Evolutionary conservation across 2,797 vertebrate genomes (phyloP).

Genomic region (Picus viridis): DNA sequence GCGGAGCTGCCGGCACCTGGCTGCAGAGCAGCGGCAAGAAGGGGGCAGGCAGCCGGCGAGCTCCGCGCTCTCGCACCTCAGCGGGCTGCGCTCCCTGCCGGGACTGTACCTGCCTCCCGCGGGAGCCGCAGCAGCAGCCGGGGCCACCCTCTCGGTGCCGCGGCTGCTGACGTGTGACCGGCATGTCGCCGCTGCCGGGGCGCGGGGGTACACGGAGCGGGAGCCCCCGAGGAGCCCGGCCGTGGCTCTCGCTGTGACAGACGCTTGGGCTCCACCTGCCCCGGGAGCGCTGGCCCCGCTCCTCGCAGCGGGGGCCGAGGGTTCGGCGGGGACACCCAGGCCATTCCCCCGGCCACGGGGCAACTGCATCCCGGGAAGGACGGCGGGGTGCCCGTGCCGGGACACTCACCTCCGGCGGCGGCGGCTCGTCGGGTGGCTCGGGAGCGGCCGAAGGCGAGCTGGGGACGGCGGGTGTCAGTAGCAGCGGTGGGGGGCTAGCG

Average conservation of each 20-base stretch:
- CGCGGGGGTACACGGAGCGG: background rate
- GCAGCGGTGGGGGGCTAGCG: constrained; percentile 75
- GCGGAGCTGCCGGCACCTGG: background rate
- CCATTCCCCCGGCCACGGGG: background rate
- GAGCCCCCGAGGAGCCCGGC: background rate
- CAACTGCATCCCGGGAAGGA: background rate
- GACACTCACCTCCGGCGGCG: constrained; percentile 45
- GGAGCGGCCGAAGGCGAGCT: background rate
- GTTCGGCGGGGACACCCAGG: background rate
- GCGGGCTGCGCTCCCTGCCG: background rate
- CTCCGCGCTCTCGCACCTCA: background rate
- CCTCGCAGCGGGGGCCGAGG: background rate
- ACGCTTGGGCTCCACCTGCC: background rate
- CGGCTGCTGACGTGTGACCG: background rate
- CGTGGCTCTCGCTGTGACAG: background rate
- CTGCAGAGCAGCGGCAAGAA: background rate
- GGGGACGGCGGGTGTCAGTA: background rate
- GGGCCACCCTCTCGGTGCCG: background rate
- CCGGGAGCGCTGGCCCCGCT: background rate
- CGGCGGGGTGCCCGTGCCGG: background rate
- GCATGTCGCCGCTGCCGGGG: background rate
- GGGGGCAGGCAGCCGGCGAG: background rate
- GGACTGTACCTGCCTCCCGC: background rate
- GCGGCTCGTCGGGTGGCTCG: background rate
- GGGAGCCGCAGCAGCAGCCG: background rate